Conservation (phyloP, 2,888 invertebrate genomes). For the Melanostoma mellinum region DNA sequence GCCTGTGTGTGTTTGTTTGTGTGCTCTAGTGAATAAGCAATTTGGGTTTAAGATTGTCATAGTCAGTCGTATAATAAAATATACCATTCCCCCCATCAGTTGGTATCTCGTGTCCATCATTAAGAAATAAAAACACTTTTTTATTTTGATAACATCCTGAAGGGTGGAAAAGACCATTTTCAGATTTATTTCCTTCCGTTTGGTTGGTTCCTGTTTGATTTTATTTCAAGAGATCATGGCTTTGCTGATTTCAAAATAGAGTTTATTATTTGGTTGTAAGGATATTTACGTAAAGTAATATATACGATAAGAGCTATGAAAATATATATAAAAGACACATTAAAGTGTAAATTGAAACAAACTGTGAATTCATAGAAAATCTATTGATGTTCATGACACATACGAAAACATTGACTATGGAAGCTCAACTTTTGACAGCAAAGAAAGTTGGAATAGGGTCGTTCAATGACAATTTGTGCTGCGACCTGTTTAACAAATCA, state of each 20-base stretch:
- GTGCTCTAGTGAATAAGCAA: conserved; percentile 33
- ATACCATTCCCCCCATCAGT: conserved; percentile 13
- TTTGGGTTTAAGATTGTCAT: conserved; percentile 10
- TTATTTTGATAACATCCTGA: conserved; percentile 31
- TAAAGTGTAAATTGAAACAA: no score
- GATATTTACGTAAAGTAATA: no score
- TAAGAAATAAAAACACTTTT: conserved; percentile 8
- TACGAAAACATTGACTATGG: no score
- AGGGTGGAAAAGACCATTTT: conserved; percentile 34
- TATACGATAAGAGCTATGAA: no score
- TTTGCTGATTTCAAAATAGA: not conserved
- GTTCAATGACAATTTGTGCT: no score
- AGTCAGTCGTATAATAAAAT: conserved; percentile 2
- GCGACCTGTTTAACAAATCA: no score
- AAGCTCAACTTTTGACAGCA: no score
- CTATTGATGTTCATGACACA: no score
- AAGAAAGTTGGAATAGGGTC: no score
- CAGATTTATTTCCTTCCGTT: conserved; percentile 42
- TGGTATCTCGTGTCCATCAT: conserved; percentile 36
- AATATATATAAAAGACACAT: no score
- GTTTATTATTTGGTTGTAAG: not conserved
- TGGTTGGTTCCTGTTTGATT: conserved; percentile 18
- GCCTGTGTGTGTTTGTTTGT: not conserved
- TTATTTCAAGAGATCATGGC: conserved; percentile 16
- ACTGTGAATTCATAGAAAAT: no score